Evolutionary conservation across 2,113 vertebrate genomes (phyloP).

Genomic region (Cyanoderma ruficeps): DNA sequence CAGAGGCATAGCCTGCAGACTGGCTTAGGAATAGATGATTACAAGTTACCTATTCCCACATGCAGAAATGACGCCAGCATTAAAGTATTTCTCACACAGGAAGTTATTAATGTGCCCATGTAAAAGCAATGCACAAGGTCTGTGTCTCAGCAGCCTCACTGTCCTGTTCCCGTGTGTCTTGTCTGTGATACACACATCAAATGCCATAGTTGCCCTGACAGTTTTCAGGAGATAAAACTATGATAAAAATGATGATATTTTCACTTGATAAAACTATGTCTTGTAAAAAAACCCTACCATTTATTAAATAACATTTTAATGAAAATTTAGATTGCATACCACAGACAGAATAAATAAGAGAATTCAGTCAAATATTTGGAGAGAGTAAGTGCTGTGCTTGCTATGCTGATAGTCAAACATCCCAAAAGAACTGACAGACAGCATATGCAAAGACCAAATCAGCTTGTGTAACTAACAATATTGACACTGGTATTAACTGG

Average conservation of each 20-base stretch:
- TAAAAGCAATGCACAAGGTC: background rate
- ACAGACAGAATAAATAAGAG: background rate
- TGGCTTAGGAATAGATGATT: background rate
- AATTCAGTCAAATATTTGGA: background rate
- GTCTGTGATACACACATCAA: background rate
- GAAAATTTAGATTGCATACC: background rate
- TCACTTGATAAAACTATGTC: background rate
- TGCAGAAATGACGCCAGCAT: background rate
- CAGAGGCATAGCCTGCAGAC: slow-evolving; percentile 49
- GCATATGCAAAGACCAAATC: background rate
- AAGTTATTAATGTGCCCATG: background rate
- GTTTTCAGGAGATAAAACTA: background rate
- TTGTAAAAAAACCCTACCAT: background rate
- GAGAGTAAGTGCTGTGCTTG: background rate
- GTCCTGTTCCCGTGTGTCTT: background rate
- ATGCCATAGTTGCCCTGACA: background rate
- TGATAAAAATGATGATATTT: background rate
- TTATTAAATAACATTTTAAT: background rate
- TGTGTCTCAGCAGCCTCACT: background rate
- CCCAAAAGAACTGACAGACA: background rate
- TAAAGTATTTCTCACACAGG: slow-evolving; percentile 42
- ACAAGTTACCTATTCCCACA: background rate
- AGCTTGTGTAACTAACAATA: background rate
- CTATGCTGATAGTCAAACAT: background rate
- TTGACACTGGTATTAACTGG: background rate